Conservation (phyloP, 2,797 vertebrate genomes). For the Ctenochaetus hawaiiensis region DNA sequence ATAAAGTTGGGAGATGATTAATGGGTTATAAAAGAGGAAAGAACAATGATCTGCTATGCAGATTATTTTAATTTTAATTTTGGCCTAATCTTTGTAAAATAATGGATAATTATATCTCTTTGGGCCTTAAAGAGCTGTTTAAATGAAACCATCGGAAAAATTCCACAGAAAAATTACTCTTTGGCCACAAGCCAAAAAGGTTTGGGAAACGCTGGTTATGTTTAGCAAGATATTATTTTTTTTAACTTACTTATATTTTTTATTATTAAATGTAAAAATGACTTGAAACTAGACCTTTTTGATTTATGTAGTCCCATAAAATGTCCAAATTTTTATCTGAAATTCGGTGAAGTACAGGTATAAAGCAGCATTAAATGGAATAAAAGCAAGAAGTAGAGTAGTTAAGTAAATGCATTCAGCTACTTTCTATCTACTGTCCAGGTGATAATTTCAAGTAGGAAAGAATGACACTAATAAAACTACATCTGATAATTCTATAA, state of each 20-base stretch:
- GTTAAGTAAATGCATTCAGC: neutral
- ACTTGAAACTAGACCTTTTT: neutral
- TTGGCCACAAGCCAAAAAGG: neutral
- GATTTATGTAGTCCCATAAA: neutral
- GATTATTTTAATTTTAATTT: neutral
- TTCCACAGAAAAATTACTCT: neutral
- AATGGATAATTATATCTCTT: neutral
- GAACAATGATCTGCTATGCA: neutral
- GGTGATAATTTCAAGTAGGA: neutral
- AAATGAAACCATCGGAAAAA: conserved; percentile 1
- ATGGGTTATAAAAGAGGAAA: neutral
- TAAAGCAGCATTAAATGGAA: conserved; percentile 5
- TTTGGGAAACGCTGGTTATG: neutral
- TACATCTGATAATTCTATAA: neutral
- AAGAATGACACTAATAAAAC: conserved; percentile 6
- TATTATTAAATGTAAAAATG: neutral
- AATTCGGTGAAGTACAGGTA: neutral
- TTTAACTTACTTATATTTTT: conserved; percentile 1
- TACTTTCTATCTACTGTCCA: too few species aligned
- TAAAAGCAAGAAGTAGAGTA: neutral
- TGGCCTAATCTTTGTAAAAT: conserved; percentile 4
- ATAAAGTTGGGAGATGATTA: neutral
- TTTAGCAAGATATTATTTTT: neutral
- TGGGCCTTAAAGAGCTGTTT: neutral
- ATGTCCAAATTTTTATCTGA: neutral